Percentiles rank a stretch among this genome's conserved stretches.
Conservation (phyloP, 2,113 vertebrate species). For the Oxyura jamaicensis region DNA sequence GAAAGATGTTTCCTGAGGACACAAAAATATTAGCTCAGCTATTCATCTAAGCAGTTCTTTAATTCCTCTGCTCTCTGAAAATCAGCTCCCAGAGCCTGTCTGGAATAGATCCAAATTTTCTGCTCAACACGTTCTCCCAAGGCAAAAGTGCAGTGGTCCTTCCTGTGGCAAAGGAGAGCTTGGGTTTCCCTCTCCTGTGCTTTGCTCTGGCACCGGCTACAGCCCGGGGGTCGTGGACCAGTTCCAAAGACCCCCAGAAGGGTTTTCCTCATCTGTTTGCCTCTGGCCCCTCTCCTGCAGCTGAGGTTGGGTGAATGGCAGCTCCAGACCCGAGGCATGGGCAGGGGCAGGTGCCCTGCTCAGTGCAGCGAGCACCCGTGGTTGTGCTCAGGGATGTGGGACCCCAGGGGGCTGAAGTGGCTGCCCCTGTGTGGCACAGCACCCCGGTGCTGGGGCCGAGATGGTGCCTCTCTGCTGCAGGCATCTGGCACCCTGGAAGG, state of each 20-base stretch:
- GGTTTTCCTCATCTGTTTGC: not conserved
- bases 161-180: not conserved
- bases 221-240: rapidly evolving
- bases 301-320: not conserved
- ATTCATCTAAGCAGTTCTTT: conserved; percentile 30
- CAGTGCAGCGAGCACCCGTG: not conserved
- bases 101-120: not conserved
- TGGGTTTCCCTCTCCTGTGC: not conserved
- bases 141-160: not conserved
- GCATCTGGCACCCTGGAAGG: not conserved
- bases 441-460: not conserved
- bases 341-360: not conserved
- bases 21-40: conserved; percentile 50
- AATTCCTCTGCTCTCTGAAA: conserved; percentile 29
- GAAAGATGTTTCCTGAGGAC: conserved; percentile 30
- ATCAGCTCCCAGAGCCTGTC: not conserved
- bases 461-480: not conserved
- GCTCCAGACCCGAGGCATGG: not conserved
- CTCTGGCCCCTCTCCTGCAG: rapidly evolving
- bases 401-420: rapidly evolving
- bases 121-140: not conserved
- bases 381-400: rapidly evolving
- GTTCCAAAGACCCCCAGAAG: rapidly evolving
- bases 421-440: not conserved
- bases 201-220: not conserved